A percentile compares a stretch with the other conserved stretches of the same genome.
phyloP scores from a whole-genome alignment of 2,113 vertebrate genomes.

The Dermatemys mawii region DNA sequence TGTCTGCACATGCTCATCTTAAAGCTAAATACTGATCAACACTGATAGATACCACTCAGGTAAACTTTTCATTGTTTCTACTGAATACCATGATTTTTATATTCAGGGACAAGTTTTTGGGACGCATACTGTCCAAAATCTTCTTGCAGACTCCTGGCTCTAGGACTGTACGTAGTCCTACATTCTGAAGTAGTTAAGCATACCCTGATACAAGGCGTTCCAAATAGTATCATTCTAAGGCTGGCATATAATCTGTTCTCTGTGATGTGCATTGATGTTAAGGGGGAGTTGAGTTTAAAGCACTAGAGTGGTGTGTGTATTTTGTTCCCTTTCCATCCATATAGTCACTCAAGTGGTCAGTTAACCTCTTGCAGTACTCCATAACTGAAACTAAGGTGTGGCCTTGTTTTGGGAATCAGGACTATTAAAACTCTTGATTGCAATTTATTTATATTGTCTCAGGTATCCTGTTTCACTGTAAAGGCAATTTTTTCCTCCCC shows the following conservation, averaged over 20 bases:
- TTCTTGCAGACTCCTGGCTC: not conserved
- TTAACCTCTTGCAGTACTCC: not conserved
- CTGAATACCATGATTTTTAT: not conserved
- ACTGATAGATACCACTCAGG: not conserved
- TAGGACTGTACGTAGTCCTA: too few species aligned
- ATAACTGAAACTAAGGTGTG: not conserved
- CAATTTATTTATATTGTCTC: not conserved
- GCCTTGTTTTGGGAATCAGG: rapidly evolving
- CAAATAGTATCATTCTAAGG: not conserved
- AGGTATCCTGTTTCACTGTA: conserved; percentile 27
- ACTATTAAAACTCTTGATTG: not conserved
- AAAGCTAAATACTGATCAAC: not conserved
- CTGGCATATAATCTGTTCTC: not conserved
- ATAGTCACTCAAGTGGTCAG: not conserved
- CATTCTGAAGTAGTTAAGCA: not conserved
- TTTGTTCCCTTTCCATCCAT: not conserved
- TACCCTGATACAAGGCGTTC: not conserved
- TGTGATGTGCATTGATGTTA: not conserved
- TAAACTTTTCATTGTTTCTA: not conserved
- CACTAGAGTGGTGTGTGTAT: not conserved
- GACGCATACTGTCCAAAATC: not conserved
- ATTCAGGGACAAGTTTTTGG: not conserved
- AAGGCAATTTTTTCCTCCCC: not conserved
- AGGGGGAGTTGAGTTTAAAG: not conserved
- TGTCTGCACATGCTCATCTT: not conserved